Percentiles rank a stretch among this genome's conserved stretches.
phyloP scores from a whole-genome alignment of 2,888 invertebrate genomes.

The Tachina fera region DNA sequence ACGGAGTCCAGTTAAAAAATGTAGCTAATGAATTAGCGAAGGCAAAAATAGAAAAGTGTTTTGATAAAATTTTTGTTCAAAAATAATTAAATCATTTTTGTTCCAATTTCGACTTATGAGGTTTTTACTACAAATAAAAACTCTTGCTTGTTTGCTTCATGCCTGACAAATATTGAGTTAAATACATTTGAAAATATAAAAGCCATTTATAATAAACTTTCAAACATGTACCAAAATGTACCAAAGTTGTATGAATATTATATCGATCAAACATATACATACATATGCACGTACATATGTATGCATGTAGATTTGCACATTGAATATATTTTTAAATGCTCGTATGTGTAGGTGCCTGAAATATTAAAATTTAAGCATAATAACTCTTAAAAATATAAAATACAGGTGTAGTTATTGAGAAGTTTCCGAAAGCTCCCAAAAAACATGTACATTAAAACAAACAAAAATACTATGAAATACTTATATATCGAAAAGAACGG shows the following conservation, averaged over 20 bases:
- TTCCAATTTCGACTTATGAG: background rate
- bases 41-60: no score
- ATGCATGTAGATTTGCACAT: background rate
- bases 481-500: no score
- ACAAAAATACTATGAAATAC: no score
- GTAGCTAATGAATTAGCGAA: no score
- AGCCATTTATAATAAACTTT: slow-evolving; percentile 35
- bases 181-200: slow-evolving; percentile 38
- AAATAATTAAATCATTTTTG: no score
- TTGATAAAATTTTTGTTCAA: no score
- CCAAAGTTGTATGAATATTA: background rate
- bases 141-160: background rate
- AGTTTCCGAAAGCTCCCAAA: background rate
- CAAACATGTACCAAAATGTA: slow-evolving; percentile 22
- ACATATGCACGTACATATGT: no score
- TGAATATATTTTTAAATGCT: background rate
- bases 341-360: background rate
- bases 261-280: background rate
- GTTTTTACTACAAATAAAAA: background rate
- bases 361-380: slow-evolving; percentile 32
- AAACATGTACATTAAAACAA: background rate
- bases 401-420: background rate
- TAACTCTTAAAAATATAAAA: background rate
- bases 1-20: no score
- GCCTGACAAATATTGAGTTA: slow-evolving; percentile 24